Evolutionary conservation across 2,113 vertebrate genomes (phyloP).

Genomic region (Microtus ochrogaster): DNA sequence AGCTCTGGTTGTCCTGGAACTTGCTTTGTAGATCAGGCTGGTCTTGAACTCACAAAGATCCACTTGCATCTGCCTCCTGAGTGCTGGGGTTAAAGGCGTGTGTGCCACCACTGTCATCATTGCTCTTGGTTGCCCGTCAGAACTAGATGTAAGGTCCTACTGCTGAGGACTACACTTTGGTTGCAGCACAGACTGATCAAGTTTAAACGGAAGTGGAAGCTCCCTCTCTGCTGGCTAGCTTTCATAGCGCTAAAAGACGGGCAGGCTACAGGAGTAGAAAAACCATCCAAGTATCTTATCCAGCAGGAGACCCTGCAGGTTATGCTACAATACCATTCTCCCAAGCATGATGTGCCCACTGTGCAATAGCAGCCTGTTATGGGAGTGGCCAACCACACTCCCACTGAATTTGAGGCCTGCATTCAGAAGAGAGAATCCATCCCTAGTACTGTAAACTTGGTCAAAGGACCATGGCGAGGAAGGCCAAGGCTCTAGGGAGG

Average conservation of each 20-base stretch:
- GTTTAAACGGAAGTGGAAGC: background rate
- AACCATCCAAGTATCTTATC: background rate
- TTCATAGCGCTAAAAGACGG: background rate
- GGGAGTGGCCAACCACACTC: background rate
- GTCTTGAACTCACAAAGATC: too few relatives aligned
- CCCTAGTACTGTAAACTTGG: background rate
- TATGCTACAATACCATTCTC: background rate
- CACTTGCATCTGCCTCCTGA: too few relatives aligned
- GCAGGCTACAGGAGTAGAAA: background rate
- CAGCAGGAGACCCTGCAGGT: background rate
- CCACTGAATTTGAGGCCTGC: background rate
- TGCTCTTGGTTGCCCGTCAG: background rate
- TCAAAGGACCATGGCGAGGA: background rate
- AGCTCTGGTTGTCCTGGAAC: too few relatives aligned
- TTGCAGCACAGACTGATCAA: background rate
- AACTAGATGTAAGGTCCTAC: background rate
- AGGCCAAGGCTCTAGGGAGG: background rate
- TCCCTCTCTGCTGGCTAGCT: background rate
- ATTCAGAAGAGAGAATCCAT: background rate
- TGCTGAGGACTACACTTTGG: background rate
- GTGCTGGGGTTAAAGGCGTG: too few relatives aligned
- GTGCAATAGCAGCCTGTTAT: background rate
- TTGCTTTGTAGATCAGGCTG: too few relatives aligned
- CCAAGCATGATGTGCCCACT: background rate
- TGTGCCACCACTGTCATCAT: background rate